Base-by-base conservation (phyloP, 2,888 invertebrate genomes). In the Embidobia sp. region DNA sequence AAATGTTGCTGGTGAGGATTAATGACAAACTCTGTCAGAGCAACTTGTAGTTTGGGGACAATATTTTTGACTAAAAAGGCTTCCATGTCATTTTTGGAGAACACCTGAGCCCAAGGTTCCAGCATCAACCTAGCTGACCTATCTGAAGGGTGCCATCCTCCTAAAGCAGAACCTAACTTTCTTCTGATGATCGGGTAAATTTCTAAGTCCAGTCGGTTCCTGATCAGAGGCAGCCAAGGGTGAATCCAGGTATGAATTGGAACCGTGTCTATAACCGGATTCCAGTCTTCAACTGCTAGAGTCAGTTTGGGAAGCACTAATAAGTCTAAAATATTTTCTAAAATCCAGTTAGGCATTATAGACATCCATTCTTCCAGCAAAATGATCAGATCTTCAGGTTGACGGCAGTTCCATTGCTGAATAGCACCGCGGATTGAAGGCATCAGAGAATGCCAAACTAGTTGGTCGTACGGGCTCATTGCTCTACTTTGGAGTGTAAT, bases 241-340 rank as follows among this genome's bases (percentile, higher is more conserved):
- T 98, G 94, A 74, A 98, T 94, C 99, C 99, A 99, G 2, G 95
- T 93, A 89, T 99, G 98, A 80, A 99, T 95, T 8, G 99, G 99
- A 79, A 97, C 93, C 0, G 96, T 96, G 88, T 99, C 99, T 0
- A 95, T 95, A 1, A 98, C 92, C 0, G 99, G 99, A 91, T 99
- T 97, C 99, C 99, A 99, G 57, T 92, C 93, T 40, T 95, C 93
- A 0, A 97, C 97, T 80, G 95, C 97, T 0, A 92, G 90, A 13
- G 93, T 91, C 29, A 96, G 88, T 33, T 93, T 92, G 0, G 97
- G 97, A 83, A 97, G 91, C 49, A 98, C 92, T 48, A 95, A 90
- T 82, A 97, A 95, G 57, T 97, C 94, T n/a, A 96, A 91, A 63
- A 97, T 92, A 83, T 96, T 94, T 78, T 94, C 93, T 77, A 95